Evolutionary conservation across 2,888 invertebrate species (phyloP), one percentile per base, ranked within the genome.

Genomic region (Chloroclystis v-ata): DNA sequence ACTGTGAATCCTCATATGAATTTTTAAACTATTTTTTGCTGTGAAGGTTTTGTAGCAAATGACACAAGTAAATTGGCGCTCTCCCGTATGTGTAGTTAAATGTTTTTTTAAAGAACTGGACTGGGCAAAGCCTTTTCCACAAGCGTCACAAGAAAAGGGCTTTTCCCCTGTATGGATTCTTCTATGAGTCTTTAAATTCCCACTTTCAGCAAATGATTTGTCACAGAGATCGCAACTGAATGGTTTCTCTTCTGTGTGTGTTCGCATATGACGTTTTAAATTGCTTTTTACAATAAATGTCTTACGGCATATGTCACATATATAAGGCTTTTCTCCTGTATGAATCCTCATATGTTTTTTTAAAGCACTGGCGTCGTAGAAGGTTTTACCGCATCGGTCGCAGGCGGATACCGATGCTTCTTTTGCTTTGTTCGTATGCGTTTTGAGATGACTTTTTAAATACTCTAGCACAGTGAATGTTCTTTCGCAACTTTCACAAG

Each of bases 1-100:
- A 8, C 43, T 51, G 13, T 51, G 51, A n/a, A 51, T 51, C 13
- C 51, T 37, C 47, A 44, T 47, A 26, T 51, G 51, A 10, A 47
- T 47, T 29, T 43, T 51, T 14, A 51, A 41, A 7, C 44, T 51
- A 2, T 47, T 47, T 25, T 47, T 51, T 6, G 44, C 47, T 11
- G 47, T 44, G n/a, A 51, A 51, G 7, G 44, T 44, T 47, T 47
- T 51, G 10, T 33, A 41, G 4, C 51, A 51, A 9, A 51, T 26
- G 0, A 25, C 12, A 13, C 51, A 51, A 7, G 37, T 16, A 35
- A 37, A 51, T 11, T 43, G 51, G 4, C 47, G 32, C 11, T 51
- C 51, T 1, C 51, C 51, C 1, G 51, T 51, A 9, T 51, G 51
- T 0, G 47, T 51, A 4, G 47, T 47, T 1, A 51, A n/a, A 16